These are phyloP conservation scores for Phylloscopus collybita DNA, from an alignment of 2,797 vertebrate species.

Conservation along the genomic window DNA sequence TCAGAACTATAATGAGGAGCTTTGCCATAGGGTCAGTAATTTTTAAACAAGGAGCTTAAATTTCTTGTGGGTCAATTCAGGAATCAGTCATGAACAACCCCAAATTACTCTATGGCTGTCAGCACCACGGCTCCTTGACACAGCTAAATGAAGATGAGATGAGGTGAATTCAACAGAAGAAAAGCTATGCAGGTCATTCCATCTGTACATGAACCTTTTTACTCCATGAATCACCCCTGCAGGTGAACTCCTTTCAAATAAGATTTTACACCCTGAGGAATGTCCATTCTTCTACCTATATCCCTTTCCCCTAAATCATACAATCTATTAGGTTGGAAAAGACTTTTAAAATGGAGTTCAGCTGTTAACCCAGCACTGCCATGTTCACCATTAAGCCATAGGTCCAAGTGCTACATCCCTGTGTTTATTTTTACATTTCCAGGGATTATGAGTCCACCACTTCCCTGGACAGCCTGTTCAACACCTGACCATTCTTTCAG, in stretches of 20 bases:
- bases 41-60: background rate
- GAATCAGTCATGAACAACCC: background rate
- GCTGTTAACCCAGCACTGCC: background rate
- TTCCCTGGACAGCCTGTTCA: background rate
- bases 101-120: background rate
- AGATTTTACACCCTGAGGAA: background rate
- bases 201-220: background rate
- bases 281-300: background rate
- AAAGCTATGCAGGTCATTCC: background rate
- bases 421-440: background rate
- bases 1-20: background rate
- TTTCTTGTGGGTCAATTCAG: background rate
- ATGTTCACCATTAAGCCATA: fast-evolving
- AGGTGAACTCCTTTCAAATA: background rate
- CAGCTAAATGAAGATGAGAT: background rate
- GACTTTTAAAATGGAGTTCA: background rate
- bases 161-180: background rate
- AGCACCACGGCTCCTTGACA: background rate
- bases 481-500: background rate
- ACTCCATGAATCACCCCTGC: background rate
- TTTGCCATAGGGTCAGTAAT: background rate
- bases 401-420: background rate
- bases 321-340: background rate
- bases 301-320: background rate
- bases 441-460: background rate